Evolutionary conservation across 2,888 invertebrate species (phyloP).

Genomic region (Bombylius major): DNA sequence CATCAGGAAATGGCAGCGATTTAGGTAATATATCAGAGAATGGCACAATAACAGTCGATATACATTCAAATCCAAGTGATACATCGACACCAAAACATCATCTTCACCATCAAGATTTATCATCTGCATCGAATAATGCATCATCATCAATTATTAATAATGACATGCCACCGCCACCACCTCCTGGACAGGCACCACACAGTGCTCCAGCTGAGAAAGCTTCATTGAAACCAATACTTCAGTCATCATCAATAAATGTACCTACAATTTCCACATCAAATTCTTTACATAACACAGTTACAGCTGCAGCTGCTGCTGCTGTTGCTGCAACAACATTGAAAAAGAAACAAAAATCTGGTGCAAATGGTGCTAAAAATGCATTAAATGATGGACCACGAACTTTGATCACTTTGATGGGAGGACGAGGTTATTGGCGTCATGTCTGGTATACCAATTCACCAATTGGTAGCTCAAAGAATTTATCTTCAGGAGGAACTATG

Average conservation of each 20-base stretch:
- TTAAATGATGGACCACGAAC: slow-evolving; percentile 45
- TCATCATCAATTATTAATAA: neutral
- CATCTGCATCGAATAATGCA: neutral
- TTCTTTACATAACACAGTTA: too few species aligned
- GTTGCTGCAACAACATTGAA: slow-evolving; percentile 29
- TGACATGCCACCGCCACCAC: neutral
- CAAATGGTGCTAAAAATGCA: slow-evolving; percentile 24
- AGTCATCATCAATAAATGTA: neutral
- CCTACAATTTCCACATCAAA: neutral
- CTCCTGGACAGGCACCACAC: neutral
- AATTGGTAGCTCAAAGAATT: slow-evolving; percentile 18
- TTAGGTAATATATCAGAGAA: slow-evolving; percentile 43
- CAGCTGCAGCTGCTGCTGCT: slow-evolving; percentile 15
- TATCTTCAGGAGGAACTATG: slow-evolving; percentile 23
- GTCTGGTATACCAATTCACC: slow-evolving; percentile 43
- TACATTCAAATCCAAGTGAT: slow-evolving; percentile 19
- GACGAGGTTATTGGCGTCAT: slow-evolving; percentile 78
- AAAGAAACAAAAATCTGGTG: slow-evolving; percentile 30
- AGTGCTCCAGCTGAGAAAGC: neutral
- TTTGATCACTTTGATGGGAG: slow-evolving; percentile 75
- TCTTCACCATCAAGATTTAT: too few species aligned
- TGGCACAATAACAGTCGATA: slow-evolving; percentile 32
- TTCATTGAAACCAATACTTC: neutral
- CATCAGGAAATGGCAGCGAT: slow-evolving; percentile 36
- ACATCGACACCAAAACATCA: slow-evolving; percentile 26